Evolutionary conservation across 2,797 vertebrate genomes (phyloP).

Genomic region (Sebastes iracundus): DNA sequence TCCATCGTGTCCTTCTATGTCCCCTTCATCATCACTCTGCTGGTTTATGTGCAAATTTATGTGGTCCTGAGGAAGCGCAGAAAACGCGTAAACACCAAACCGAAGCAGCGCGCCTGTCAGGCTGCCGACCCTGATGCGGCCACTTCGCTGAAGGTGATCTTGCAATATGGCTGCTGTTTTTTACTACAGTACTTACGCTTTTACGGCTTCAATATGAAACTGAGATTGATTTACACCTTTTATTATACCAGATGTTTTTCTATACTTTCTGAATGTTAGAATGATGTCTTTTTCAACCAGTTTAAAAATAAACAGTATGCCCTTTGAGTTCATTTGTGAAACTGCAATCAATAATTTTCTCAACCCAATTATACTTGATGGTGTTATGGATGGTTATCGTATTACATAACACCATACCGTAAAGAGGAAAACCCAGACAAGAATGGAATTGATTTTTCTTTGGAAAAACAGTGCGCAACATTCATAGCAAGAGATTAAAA

Average conservation of each 20-base stretch:
- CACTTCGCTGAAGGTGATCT: slow-evolving; percentile 89
- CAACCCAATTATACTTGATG: slow-evolving; percentile 12
- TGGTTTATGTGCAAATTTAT: slow-evolving; percentile 99
- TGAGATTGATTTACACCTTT: not conserved
- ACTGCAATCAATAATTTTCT: slow-evolving; percentile 27
- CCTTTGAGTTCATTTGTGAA: slow-evolving; percentile 2
- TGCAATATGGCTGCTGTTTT: not conserved
- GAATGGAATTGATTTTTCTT: slow-evolving; percentile 47
- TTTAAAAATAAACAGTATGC: not conserved
- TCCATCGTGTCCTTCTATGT: slow-evolving; percentile 99
- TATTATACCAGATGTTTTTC: not conserved
- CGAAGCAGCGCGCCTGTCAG: slow-evolving; percentile 87
- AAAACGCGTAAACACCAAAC: slow-evolving; percentile 96
- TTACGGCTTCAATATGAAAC: slow-evolving; percentile 8
- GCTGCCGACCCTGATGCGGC: slow-evolving; percentile 73
- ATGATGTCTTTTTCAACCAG: not conserved
- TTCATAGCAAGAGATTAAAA: slow-evolving; percentile 23
- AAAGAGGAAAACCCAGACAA: slow-evolving; percentile 23
- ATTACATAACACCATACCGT: slow-evolving; percentile 15
- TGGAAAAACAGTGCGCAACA: not conserved
- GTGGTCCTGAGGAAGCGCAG: slow-evolving; percentile 92
- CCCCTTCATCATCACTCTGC: slow-evolving; percentile 98
- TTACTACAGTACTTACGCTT: not conserved
- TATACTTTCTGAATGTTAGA: not conserved
- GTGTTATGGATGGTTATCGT: slow-evolving; percentile 10